Evolutionary conservation across 2,888 invertebrate species (phyloP).

Genomic region (Cantharis nigra): DNA sequence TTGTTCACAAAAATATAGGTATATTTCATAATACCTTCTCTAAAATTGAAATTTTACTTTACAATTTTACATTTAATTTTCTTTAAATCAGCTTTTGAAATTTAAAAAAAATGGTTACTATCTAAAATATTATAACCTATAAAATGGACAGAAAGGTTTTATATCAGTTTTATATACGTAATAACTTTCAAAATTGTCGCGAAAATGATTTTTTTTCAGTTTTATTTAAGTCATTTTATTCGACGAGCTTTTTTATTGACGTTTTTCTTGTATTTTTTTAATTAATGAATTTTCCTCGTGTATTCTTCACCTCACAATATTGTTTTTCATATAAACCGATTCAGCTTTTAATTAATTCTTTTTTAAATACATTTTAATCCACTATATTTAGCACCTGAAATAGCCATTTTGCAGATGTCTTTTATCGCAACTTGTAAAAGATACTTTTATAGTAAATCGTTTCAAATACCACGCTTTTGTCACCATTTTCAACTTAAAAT

Average conservation of each 20-base stretch:
- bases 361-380: neutral
- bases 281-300: neutral
- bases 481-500: neutral
- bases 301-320: neutral
- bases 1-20: slow-evolving; percentile 3
- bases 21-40: neutral
- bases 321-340: neutral
- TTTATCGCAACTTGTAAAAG: neutral
- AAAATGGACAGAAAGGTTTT: neutral
- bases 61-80: neutral
- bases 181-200: neutral
- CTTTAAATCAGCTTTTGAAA: neutral
- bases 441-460: neutral
- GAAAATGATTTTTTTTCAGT: neutral
- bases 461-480: neutral
- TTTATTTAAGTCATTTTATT: neutral
- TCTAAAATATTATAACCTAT: neutral
- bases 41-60: neutral
- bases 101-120: neutral
- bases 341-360: neutral
- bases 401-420: neutral
- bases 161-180: neutral
- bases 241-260: neutral
- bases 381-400: neutral
- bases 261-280: neutral